phyloP scores from a whole-genome alignment of 2,113 vertebrate species.

The Colius striatus region DNA sequence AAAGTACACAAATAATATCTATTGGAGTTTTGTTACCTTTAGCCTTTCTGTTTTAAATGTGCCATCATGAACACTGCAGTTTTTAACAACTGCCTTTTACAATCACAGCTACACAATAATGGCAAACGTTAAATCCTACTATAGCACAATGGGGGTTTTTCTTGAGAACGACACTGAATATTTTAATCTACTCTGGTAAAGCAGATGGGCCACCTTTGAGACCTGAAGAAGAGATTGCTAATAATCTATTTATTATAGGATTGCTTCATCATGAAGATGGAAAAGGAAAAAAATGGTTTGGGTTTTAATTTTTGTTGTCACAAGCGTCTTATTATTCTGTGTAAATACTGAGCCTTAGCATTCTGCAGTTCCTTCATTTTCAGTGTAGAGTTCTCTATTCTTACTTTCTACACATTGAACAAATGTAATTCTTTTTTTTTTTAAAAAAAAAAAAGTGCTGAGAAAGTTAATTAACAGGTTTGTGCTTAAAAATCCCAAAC shows the following conservation, averaged over 20 bases:
- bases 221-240: neutral
- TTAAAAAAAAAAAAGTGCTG: neutral
- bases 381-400: neutral
- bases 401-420: neutral
- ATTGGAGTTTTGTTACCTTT: neutral
- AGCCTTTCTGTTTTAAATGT: neutral
- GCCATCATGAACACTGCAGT: accelerated
- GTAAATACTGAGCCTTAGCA: neutral
- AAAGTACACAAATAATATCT: neutral
- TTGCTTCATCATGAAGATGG: neutral
- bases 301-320: neutral
- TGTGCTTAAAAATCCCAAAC: neutral
- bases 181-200: neutral
- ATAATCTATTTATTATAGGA: constrained; percentile 9
- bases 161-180: neutral
- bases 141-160: neutral
- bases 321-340: neutral
- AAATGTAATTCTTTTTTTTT: neutral
- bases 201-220: neutral
- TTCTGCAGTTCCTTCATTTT: neutral
- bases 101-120: neutral
- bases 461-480: constrained; percentile 16
- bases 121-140: neutral
- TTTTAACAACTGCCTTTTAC: constrained; percentile 3
- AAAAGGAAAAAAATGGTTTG: neutral